These are phyloP conservation scores for Thomomys bottae DNA, from an alignment of 2,113 vertebrate genomes.

Conservation along the genomic window DNA sequence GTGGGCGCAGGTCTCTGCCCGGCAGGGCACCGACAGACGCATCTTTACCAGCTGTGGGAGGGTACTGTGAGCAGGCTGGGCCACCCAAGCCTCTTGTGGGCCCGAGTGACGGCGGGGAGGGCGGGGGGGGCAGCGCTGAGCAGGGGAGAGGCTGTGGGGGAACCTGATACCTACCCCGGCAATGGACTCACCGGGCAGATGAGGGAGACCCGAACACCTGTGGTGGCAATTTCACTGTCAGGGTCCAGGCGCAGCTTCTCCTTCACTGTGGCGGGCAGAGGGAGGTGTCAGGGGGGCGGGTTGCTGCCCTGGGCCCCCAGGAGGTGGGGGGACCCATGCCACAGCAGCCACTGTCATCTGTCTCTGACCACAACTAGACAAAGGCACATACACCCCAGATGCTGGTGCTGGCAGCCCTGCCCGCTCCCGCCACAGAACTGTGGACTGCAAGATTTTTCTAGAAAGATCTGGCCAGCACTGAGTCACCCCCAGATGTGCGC, in stretches of 20 bases:
- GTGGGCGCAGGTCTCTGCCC: conserved; percentile 96
- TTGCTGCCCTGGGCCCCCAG: rapidly evolving
- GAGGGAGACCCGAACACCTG: conserved; percentile 96
- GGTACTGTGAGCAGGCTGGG: rapidly evolving
- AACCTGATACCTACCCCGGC: no score
- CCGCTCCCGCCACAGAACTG: no score
- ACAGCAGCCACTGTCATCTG: no score
- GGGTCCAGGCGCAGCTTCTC: conserved; percentile 98
- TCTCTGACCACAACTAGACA: no score
- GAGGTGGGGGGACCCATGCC: background rate
- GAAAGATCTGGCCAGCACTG: background rate
- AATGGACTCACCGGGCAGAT: conserved; percentile 94
- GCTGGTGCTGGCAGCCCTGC: no score
- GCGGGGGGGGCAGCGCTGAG: rapidly evolving
- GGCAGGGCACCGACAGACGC: conserved; percentile 96
- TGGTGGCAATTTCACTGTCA: conserved; percentile 98
- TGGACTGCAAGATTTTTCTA: background rate
- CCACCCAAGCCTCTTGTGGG: background rate
- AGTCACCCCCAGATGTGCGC: rapidly evolving
- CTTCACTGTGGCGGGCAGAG: conserved; percentile 88
- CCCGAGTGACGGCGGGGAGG: no score
- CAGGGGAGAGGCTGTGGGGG: background rate
- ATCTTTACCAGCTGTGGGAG: conserved; percentile 95
- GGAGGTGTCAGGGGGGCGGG: background rate
- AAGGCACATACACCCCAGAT: no score